Evolutionary conservation across 2,113 vertebrate genomes (phyloP).

Genomic region (Electrona antarctica): DNA sequence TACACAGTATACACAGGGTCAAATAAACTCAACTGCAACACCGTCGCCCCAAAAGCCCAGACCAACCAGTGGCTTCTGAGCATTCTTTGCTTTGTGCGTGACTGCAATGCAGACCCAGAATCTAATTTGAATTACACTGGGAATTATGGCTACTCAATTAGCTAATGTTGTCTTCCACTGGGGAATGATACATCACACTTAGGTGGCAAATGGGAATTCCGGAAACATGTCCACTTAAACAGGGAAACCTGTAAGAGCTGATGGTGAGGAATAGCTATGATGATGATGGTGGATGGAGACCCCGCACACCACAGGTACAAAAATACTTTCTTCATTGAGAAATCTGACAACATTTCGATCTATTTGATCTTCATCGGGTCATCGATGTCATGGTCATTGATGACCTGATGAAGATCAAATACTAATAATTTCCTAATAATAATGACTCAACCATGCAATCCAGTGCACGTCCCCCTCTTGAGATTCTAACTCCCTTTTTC

Average conservation of each 20-base stretch:
- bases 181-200: slow-evolving; percentile 35
- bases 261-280: not conserved
- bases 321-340: too few relatives aligned
- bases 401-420: too few relatives aligned
- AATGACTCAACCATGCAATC: too few relatives aligned
- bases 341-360: too few relatives aligned
- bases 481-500: too few relatives aligned
- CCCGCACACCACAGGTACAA: too few relatives aligned
- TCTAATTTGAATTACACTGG: slow-evolving; percentile 29
- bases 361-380: too few relatives aligned
- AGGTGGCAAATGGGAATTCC: slow-evolving; percentile 27
- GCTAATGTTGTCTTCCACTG: slow-evolving; percentile 3
- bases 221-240: not conserved
- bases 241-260: slow-evolving; percentile 5
- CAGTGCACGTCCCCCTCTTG: too few relatives aligned
- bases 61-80: slow-evolving; percentile 13
- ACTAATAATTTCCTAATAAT: too few relatives aligned
- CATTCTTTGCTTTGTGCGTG: slow-evolving; percentile 22
- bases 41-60: not conserved
- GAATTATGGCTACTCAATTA: slow-evolving; percentile 32
- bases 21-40: slow-evolving; percentile 1
- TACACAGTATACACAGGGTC: too few relatives aligned
- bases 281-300: too few relatives aligned
- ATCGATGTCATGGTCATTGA: too few relatives aligned
- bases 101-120: slow-evolving; percentile 8